Conservation (phyloP, 2,113 vertebrate species). For the cat (Felis catus) region F.catus_Fca126_mat1.0 CM031417.1:12747001-12747500, state of each 20-base stretch:
- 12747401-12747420: background rate
- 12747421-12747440: background rate
- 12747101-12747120: too few species aligned
- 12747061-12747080: background rate
- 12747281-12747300: too few species aligned
- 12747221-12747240: too few species aligned
- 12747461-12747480: background rate
- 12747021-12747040: background rate
- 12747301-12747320: background rate
- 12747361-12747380: background rate
- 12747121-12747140: too few species aligned
- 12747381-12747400: background rate
- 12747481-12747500: background rate
- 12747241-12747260: too few species aligned
- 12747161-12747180: too few species aligned
- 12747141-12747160: too few species aligned
- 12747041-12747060: background rate
- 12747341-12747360: background rate
- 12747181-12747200: too few species aligned
- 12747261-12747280: too few species aligned
- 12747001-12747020: background rate
- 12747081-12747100: too few species aligned
- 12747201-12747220: too few species aligned
- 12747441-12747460: background rate
- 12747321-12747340: background rate